phyloP scores from a whole-genome alignment of 2,113 vertebrate species.

The Conger conger region DNA sequence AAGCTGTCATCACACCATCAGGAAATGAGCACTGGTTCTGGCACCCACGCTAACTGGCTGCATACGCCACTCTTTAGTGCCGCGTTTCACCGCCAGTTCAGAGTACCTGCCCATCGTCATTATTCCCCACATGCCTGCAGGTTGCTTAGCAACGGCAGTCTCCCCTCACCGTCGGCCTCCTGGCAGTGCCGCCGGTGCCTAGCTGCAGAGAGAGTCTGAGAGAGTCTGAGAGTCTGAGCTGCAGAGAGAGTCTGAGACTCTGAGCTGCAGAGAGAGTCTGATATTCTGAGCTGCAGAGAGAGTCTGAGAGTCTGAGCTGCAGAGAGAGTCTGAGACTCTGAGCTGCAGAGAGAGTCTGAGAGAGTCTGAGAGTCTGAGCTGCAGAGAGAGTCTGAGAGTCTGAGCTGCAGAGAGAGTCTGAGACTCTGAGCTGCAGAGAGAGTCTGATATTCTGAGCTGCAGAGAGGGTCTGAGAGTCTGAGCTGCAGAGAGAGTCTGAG shows the following conservation, averaged over 20 bases:
- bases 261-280: no score
- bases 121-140: conserved; percentile 13
- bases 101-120: conserved; percentile 18
- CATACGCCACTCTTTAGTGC: neutral
- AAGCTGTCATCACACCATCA: neutral
- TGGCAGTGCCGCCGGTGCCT: neutral
- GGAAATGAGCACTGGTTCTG: neutral
- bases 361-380: no score
- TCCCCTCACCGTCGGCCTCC: neutral
- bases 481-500: no score
- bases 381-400: no score
- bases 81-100: neutral
- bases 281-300: neutral
- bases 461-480: no score
- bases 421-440: neutral
- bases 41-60: neutral
- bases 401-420: no score
- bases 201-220: conserved; percentile 2
- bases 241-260: no score
- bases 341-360: no score
- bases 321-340: no score
- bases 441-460: no score
- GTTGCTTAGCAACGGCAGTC: conserved; percentile 27
- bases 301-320: no score
- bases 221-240: no score